Conservation (phyloP, 2,797 vertebrate genomes). For the Cuniculus paca region DNA sequence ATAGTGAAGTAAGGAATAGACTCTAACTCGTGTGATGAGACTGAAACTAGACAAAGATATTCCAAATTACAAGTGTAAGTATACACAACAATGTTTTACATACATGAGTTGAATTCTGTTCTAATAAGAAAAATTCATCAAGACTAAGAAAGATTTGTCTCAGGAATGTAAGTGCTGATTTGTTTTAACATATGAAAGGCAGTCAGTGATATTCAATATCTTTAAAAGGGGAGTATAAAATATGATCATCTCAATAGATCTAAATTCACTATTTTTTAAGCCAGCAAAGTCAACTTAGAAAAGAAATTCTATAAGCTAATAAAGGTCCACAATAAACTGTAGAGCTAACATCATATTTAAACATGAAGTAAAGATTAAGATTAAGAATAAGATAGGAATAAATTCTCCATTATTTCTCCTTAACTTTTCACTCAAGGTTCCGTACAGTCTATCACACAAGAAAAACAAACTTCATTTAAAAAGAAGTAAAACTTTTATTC, state of each 20-base stretch:
- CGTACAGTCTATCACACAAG: background rate
- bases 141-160: background rate
- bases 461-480: background rate
- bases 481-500: background rate
- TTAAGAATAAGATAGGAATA: background rate
- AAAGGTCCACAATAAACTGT: background rate
- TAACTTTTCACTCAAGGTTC: background rate
- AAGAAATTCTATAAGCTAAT: background rate
- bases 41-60: background rate
- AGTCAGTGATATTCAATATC: background rate
- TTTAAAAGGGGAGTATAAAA: background rate
- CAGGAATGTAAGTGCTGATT: background rate
- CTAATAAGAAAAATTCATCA: background rate
- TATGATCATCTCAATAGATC: background rate
- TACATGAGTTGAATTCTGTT: background rate
- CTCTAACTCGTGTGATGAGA: background rate
- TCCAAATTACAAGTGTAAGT: background rate
- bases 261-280: background rate
- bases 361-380: background rate
- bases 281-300: background rate
- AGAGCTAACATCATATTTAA: background rate
- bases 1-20: background rate
- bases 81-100: background rate
- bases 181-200: background rate
- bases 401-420: background rate